Base-by-base conservation (phyloP, 1,140 invertebrate species). In the Drosophila ironensis region DNA sequence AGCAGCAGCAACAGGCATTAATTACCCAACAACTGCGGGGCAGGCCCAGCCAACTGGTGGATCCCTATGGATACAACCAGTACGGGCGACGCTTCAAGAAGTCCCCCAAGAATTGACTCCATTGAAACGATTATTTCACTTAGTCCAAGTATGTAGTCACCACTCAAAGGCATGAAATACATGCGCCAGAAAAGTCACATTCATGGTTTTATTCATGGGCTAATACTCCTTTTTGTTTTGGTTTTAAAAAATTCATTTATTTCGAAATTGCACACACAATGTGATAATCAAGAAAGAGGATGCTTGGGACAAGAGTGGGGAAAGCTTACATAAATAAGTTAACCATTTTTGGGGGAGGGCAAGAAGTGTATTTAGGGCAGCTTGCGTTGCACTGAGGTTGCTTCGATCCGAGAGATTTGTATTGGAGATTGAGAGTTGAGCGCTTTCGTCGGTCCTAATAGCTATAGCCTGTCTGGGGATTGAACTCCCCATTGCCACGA, bases 11-110 rank as follows among this genome's bases (percentile, higher is more conserved):
- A 38, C 88, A 89, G 63, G 69, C 73, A 19, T 40, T 88, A 12
- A 68, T 75, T 1, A 89, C 88, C 9, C 88, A 89, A 35, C 81
- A 89, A 20, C 27, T 89, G 42, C 59, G 87, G 11, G 82, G 76
- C 35, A 71, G 88, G 14, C 75, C 88, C 4, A 88, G 82, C 40
- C 87, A 89, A 27, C 33, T 89, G 30, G 80, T 88, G 11, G 84
- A 76, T 63, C 75, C 82, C 20, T 89, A 69, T 52, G 82, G 81
- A 17, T 89, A 87, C 20, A 87, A 82, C 42, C 86, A 87, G 45
- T 89, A 87, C 35, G 80, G 86, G 30, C 72, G 88, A 9, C 88
- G 88, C 19, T 89, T 82, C 42, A 89, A 89, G 48, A 89, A 89
- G 61, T 86, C 88, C 14, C 57, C 69, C n/a, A 54, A 72, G 37